Base-by-base conservation (phyloP, 2,113 vertebrate species). In the Peromyscus leucopus region DNA sequence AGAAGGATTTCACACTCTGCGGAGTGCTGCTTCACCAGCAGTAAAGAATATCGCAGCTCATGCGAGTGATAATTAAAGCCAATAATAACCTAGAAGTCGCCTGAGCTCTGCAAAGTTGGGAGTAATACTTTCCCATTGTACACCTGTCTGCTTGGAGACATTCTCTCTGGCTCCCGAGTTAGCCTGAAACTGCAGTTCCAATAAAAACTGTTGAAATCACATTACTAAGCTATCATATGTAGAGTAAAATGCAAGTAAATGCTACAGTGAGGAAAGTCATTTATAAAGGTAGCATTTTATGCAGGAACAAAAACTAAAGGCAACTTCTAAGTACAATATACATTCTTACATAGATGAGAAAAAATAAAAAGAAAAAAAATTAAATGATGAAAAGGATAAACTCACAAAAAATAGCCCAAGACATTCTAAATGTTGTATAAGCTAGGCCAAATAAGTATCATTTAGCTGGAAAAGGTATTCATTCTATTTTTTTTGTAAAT, bases 61-160 rank as follows among this genome's bases (percentile, higher is more conserved):
- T 71, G 55, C 75, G 84, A 96, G 96, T 96, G 97, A 97, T 97
- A 98, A 98, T 98, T 98, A 98, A 98, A 98, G 90, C 90, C 97
- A 96, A 96, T 97, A 97, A 98, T 96, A 98, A 97, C 94, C 91
- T 91, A 72, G 74, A 95, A 96, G 79, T 96, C 74, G 94, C 83
- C 74, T 39, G 79, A 83, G 93, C 51, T 96, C 89, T 93, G 79
- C 57, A 48, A 33, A 83, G 88, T 69, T 89, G n/a, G 36, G 83
- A 96, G 86, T 63, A 75, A 95, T 93, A 61, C 46, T 97, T 85
- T 24, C 42, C 83, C 65, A 94, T 91, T 96, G 86, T 96, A 33
- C 94, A 84, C 86, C 75, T 96, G 93, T 89, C 93, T 88, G 36
- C 51, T 26, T 88, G 51, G 36, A 59, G 79, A 94, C 26, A 3